phyloP scores from a whole-genome alignment of 2,113 vertebrate species.

The Tachysurus vachellii region DNA sequence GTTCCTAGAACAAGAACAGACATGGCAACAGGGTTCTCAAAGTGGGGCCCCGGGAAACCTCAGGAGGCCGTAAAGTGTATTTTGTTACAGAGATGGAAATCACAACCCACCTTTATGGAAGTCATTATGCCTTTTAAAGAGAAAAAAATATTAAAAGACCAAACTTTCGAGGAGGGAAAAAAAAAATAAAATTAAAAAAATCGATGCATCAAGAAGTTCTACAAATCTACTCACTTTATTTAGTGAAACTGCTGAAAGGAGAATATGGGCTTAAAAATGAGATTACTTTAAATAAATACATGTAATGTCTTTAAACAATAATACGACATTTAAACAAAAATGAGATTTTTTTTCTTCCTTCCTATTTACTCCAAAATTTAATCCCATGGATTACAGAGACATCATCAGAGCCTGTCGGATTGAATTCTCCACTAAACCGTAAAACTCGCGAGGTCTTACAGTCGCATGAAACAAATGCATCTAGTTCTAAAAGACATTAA shows the following conservation, averaged over 20 bases:
- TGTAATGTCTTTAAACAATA: slow-evolving; percentile 81
- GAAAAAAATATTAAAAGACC: background rate
- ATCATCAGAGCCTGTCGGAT: slow-evolving; percentile 16
- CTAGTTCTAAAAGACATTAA: slow-evolving; percentile 26
- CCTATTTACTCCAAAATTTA: slow-evolving; percentile 16
- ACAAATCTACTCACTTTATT: slow-evolving; percentile 84
- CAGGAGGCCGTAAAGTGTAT: background rate
- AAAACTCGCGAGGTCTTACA: background rate
- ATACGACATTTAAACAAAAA: slow-evolving; percentile 81
- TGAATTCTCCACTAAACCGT: background rate
- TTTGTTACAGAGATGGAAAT: background rate
- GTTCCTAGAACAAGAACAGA: background rate
- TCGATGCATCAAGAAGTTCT: slow-evolving; percentile 10
- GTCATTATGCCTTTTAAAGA: background rate
- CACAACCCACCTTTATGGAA: background rate
- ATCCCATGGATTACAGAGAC: slow-evolving; percentile 5
- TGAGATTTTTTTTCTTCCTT: slow-evolving; percentile 57
- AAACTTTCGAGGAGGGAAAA: background rate
- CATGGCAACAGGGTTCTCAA: background rate
- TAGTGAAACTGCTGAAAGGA: slow-evolving; percentile 82
- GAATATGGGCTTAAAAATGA: slow-evolving; percentile 71
- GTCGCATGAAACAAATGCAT: background rate
- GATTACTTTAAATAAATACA: slow-evolving; percentile 79
- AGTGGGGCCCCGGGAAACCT: background rate
- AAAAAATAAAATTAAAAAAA: too few relatives aligned